These are phyloP conservation scores for silkworm (Bombyx mori) DNA, from an alignment of 1,140 invertebrate species.

Conservation along the genomic window ASM3026992v2 NC_085120.1:5809501-5810000, in stretches of 20 bases:
- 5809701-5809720: slow-evolving; percentile 61
- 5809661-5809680: slow-evolving; percentile 62
- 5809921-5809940: no score
- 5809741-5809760: no score
- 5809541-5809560: slow-evolving; percentile 47
- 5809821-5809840: not conserved
- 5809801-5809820: no score
- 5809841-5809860: not conserved
- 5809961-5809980: no score
- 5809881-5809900: no score
- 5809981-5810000: no score
- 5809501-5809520: not conserved
- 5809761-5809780: no score
- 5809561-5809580: slow-evolving; percentile 57
- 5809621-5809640: slow-evolving; percentile 64
- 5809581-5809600: slow-evolving; percentile 35
- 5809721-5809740: slow-evolving; percentile 59
- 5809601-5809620: slow-evolving; percentile 38
- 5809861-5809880: no score
- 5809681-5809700: slow-evolving; percentile 52
- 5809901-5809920: no score
- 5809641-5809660: slow-evolving; percentile 46
- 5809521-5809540: slow-evolving; percentile 31
- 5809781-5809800: no score
- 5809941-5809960: no score